Evolutionary conservation across 2,113 vertebrate genomes (phyloP).

Genomic region (Sinocyclocheilus anophthalmus): DNA sequence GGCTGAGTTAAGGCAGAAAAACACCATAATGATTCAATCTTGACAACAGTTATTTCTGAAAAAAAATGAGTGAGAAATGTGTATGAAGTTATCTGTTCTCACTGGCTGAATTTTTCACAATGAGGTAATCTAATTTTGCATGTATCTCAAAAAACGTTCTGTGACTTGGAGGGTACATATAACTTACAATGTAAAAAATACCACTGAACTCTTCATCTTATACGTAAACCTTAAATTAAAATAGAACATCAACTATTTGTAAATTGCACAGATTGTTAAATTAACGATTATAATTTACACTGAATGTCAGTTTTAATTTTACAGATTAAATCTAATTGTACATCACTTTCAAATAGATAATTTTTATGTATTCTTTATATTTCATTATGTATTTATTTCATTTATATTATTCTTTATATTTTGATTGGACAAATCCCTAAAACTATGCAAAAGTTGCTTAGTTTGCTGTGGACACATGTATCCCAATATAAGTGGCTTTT

Average conservation of each 20-base stretch:
- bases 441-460: constrained; percentile 5
- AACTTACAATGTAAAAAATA: constrained; percentile 23
- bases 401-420: neutral
- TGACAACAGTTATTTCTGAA: constrained; percentile 52
- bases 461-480: neutral
- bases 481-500: neutral
- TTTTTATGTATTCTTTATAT: neutral
- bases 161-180: neutral
- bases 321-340: neutral
- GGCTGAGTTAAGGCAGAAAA: constrained; percentile 71
- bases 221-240: constrained; percentile 22
- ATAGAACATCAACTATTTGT: constrained; percentile 51
- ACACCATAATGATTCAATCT: constrained; percentile 48
- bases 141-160: constrained; percentile 15
- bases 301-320: neutral
- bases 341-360: neutral
- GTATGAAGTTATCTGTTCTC: neutral
- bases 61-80: no score
- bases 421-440: neutral
- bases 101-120: neutral
- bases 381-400: neutral
- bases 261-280: constrained; percentile 43
- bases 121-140: constrained; percentile 60
- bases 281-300: constrained; percentile 34
- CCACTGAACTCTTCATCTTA: constrained; percentile 19